Evolutionary conservation across 2,113 vertebrate species (phyloP), one percentile per base, ranked within the genome.

Genomic region (Dendrocopos noguchii): DNA sequence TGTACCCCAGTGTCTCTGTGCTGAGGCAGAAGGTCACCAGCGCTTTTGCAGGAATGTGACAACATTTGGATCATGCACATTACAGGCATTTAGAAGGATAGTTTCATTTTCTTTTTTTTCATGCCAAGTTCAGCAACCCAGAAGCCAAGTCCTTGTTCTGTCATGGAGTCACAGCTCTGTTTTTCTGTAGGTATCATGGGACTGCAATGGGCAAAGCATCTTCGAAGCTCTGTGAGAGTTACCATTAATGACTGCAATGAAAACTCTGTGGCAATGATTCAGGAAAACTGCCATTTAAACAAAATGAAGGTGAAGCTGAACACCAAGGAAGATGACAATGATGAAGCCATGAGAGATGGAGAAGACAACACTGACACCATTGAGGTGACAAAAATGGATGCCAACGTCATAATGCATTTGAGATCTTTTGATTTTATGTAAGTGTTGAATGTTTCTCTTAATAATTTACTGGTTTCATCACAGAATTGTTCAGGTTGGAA

Each of bases 331-430:
- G 98, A 98, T 1, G 97, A 91, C 4, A 79, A 75, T 8, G 97
- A 98, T 11, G 95, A 77, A 15, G 57, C 97, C 50, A 34, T 91
- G 55, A 95, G 94, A 86, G 97, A 96, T 89, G 95, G 84, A 83
- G 97, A 97, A 44, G 91, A 91, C 25, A 96, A 97, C 68, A 31
- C 97, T 33, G 97, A 98, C n/a, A 97, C 98, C 3, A 98, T 99
- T 92, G 98, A 99, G 87, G 99, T 99, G 70, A 98, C 98, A 89
- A 98, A 99, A 97, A 99, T 99, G 98, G 99, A 99, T 81, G 99
- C 99, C 94, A 99, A 99, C n/a, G 98, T 99, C 68, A 97, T 99
- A 71, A 99, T 99, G 99, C 99, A 99, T 95, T 97, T 99, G 95
- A 98, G 98, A 81, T 93, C 99, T 21, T 99, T 99, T 91, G 99